Percentiles rank a stretch among this genome's conserved stretches.
These are phyloP conservation scores for Argyresthia goedartella DNA, from an alignment of 2,888 invertebrate species.

Conservation along the genomic window DNA sequence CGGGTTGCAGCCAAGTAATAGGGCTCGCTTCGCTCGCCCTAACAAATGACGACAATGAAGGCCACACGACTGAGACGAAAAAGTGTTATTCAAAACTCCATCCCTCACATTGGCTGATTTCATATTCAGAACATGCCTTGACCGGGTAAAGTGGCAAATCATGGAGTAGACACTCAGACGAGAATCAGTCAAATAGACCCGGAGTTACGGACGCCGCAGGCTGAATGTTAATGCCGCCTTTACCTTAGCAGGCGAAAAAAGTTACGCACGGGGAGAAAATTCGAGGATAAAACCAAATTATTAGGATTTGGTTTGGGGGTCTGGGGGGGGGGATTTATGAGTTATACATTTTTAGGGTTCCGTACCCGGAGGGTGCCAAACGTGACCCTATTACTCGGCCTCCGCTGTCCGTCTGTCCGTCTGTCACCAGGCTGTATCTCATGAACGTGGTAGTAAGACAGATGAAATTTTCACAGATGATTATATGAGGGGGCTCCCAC, in stretches of 20 bases:
- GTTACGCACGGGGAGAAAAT: conserved; percentile 1
- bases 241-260: conserved; percentile 25
- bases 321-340: too few relatives aligned
- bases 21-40: not conserved
- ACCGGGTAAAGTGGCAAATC: conserved; percentile 70
- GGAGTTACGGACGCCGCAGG: conserved; percentile 43
- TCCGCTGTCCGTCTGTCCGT: too few relatives aligned
- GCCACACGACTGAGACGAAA: conserved; percentile 16
- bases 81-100: not conserved
- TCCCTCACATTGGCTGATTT: conserved; percentile 40
- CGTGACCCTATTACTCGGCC: too few relatives aligned
- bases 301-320: too few relatives aligned
- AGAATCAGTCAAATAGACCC: conserved; percentile 70
- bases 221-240: conserved; percentile 41
- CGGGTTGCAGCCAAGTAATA: not conserved
- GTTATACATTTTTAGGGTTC: too few relatives aligned
- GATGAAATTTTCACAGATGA: too few relatives aligned
- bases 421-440: too few relatives aligned
- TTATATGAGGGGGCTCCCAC: too few relatives aligned
- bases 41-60: not conserved
- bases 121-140: conserved; percentile 51
- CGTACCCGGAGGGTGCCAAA: too few relatives aligned
- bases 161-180: conserved; percentile 66
- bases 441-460: too few relatives aligned
- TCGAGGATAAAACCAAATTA: conserved; percentile 1